These are phyloP conservation scores for Ovis canadensis DNA, from an alignment of 2,113 vertebrate species.

Conservation along the genomic window DNA sequence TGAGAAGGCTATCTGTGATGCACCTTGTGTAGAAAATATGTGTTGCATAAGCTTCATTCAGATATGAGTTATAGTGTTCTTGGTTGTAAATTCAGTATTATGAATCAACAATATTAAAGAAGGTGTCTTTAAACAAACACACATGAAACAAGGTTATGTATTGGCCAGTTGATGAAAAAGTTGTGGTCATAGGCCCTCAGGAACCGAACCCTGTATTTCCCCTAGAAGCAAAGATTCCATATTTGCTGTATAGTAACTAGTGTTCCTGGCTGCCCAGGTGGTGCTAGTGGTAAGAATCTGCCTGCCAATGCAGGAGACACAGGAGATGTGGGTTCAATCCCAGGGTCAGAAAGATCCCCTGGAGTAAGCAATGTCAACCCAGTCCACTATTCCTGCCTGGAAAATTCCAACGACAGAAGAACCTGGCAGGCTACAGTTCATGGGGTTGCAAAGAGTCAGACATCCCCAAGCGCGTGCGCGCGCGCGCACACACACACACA, in stretches of 20 bases:
- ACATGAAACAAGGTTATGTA: not conserved
- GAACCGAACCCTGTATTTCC: not conserved
- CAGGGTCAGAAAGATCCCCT: not conserved
- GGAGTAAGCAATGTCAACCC: not conserved
- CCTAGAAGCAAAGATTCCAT: not conserved
- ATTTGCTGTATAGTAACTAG: not conserved
- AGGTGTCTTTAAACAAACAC: not conserved
- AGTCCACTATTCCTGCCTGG: not conserved
- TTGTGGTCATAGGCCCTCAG: not conserved
- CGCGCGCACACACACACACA: rapidly evolving
- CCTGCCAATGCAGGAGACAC: not conserved
- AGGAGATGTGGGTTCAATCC: not conserved
- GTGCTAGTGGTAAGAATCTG: not conserved
- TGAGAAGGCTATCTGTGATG: not conserved
- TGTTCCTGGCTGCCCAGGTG: not conserved
- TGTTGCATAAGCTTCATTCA: not conserved
- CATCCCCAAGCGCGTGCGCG: rapidly evolving
- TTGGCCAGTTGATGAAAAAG: not conserved
- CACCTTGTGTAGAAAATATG: not conserved
- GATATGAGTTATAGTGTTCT: not conserved
- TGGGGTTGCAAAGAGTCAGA: not conserved
- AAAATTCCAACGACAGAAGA: not conserved
- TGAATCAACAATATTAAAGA: not conserved
- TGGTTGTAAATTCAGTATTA: not conserved
- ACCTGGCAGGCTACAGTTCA: not conserved